phyloP scores from a whole-genome alignment of 2,888 invertebrate genomes.

The Priocnemis perturbator region DNA sequence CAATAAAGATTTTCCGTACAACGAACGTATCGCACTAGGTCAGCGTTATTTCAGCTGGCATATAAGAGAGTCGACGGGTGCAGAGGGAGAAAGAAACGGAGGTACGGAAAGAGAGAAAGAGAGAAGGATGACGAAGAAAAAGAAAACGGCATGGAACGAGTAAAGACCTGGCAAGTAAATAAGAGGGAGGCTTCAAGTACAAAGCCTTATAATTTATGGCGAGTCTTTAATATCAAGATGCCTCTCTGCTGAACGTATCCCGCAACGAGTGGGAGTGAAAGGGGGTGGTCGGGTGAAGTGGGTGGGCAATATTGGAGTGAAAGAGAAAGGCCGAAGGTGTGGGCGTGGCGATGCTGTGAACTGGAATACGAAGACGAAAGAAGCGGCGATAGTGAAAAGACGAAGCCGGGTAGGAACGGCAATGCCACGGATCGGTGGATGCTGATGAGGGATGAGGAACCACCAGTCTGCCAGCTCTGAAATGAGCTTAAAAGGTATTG shows the following conservation, averaged over 20 bases:
- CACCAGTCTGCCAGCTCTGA: slow-evolving; percentile 27
- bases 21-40: slow-evolving; percentile 2
- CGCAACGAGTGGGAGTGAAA: slow-evolving; percentile 1
- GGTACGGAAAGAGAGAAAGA: neutral
- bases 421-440: slow-evolving; percentile 22
- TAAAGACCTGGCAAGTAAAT: slow-evolving; percentile 38
- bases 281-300: neutral
- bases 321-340: too few relatives aligned
- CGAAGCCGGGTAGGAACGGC: neutral
- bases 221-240: slow-evolving; percentile 44
- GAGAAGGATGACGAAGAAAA: neutral
- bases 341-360: neutral
- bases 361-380: too few relatives aligned
- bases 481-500: slow-evolving; percentile 44
- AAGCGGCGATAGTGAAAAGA: neutral
- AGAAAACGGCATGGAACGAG: slow-evolving; percentile 9
- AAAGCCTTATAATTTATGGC: slow-evolving; percentile 51
- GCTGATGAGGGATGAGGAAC: slow-evolving; percentile 40
- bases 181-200: slow-evolving; percentile 38
- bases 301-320: neutral
- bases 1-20: too few relatives aligned
- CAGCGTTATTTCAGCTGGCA: slow-evolving; percentile 4
- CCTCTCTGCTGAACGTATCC: slow-evolving; percentile 30
- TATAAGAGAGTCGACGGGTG: neutral
- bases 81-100: neutral